A percentile compares a stretch with the other conserved stretches of the same genome.
Conservation (phyloP, 2,797 vertebrate species). For the Falco naumanni region DNA sequence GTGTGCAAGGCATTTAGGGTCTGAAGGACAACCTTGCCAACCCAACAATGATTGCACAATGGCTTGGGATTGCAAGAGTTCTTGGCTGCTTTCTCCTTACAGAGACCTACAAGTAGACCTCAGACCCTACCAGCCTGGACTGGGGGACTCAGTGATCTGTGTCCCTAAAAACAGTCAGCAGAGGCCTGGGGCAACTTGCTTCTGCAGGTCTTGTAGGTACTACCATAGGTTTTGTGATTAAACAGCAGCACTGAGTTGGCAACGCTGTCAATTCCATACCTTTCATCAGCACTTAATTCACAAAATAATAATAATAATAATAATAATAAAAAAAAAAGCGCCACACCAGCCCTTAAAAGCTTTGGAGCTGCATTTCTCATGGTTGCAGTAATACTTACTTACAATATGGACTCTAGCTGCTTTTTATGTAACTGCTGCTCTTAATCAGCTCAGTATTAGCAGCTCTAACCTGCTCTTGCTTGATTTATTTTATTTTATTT, state of each 20-base stretch:
- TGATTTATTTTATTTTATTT: conserved; percentile 65
- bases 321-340: background rate
- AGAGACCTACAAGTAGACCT: background rate
- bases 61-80: background rate
- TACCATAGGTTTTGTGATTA: background rate
- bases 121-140: accelerated
- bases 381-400: conserved; percentile 52
- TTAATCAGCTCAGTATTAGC: conserved; percentile 69
- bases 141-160: background rate
- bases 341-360: conserved; percentile 43
- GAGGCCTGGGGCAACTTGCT: background rate
- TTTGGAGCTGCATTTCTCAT: conserved; percentile 47
- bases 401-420: conserved; percentile 52
- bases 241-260: background rate
- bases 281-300: conserved; percentile 50
- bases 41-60: accelerated
- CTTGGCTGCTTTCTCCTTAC: background rate
- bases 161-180: background rate
- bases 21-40: background rate
- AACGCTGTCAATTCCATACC: conserved; percentile 22
- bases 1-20: background rate
- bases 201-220: background rate
- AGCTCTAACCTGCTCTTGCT: conserved; percentile 63
- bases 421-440: conserved; percentile 63
- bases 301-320: background rate